Evolutionary conservation across 1,140 invertebrate species (phyloP).

Genomic region (Frieseomelitta varia): DNA sequence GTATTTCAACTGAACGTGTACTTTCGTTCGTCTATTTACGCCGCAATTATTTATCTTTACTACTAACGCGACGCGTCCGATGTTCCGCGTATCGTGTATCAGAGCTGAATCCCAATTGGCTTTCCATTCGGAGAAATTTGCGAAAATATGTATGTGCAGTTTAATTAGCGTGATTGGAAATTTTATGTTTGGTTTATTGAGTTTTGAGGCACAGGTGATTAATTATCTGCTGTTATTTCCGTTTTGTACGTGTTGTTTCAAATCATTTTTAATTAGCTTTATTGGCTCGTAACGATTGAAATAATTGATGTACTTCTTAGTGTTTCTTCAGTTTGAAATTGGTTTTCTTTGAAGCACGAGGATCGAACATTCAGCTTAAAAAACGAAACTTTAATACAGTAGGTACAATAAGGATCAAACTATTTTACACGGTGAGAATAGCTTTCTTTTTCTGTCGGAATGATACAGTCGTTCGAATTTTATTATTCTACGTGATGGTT

Average conservation of each 20-base stretch:
- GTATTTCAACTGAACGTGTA: background rate
- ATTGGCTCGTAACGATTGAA: background rate
- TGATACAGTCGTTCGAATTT: background rate
- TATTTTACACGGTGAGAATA: background rate
- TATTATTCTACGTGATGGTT: background rate
- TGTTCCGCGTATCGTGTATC: background rate
- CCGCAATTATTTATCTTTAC: slow-evolving; percentile 42
- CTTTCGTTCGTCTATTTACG: slow-evolving; percentile 34
- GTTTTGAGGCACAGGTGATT: too few relatives aligned
- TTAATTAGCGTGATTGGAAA: background rate
- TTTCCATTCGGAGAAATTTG: background rate
- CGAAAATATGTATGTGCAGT: background rate
- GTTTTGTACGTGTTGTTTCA: background rate
- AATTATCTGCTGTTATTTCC: background rate
- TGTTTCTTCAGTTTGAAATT: background rate
- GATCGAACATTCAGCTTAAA: background rate
- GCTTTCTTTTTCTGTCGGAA: background rate
- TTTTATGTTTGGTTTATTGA: too few relatives aligned
- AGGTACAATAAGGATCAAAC: background rate
- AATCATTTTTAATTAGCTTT: background rate
- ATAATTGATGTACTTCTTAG: background rate
- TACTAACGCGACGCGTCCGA: background rate
- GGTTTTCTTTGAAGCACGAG: background rate
- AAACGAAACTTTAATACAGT: background rate
- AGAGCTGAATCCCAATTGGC: background rate